Evolutionary conservation across 1,140 invertebrate genomes (phyloP).

Genomic region (Drosophila trapezifrons): DNA sequence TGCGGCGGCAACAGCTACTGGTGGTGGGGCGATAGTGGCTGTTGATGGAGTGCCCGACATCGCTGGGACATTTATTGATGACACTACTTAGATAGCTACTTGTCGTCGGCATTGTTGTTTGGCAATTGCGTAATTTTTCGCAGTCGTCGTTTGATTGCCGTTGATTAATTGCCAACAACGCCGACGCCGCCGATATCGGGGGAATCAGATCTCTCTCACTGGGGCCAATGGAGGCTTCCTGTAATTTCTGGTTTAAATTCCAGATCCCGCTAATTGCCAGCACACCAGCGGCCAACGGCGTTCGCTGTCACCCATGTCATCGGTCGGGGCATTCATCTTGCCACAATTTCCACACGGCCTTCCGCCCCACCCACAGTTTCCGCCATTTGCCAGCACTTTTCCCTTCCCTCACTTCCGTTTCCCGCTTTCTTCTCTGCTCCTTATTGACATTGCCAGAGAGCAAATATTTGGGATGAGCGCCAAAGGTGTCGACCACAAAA

Average conservation of each 20-base stretch:
- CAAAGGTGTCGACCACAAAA: constrained; percentile 60
- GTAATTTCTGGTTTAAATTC: constrained; percentile 28
- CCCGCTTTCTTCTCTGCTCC: constrained; percentile 36
- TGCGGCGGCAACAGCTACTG: constrained; percentile 4
- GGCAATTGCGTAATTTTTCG: constrained; percentile 35
- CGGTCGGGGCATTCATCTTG: constrained; percentile 25
- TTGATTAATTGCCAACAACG: constrained; percentile 34
- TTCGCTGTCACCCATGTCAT: not conserved
- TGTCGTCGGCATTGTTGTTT: constrained; percentile 23
- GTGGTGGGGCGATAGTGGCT: constrained; percentile 40
- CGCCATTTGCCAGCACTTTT: constrained; percentile 24
- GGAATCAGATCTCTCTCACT: constrained; percentile 10
- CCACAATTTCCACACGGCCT: constrained; percentile 19
- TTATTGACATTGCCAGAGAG: constrained; percentile 66
- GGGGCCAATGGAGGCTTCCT: not conserved
- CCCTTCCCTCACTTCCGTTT: constrained; percentile 7
- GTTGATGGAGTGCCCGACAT: constrained; percentile 58
- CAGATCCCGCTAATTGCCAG: constrained; percentile 28
- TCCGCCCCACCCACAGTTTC: not conserved
- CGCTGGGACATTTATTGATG: constrained; percentile 63
- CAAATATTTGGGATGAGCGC: constrained; percentile 68
- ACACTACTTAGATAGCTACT: constrained; percentile 59
- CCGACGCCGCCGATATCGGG: constrained; percentile 1
- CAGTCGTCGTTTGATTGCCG: constrained; percentile 34
- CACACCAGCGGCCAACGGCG: not conserved